phyloP scores from a whole-genome alignment of 2,797 vertebrate genomes.

The Threskiornis aethiopicus region DNA sequence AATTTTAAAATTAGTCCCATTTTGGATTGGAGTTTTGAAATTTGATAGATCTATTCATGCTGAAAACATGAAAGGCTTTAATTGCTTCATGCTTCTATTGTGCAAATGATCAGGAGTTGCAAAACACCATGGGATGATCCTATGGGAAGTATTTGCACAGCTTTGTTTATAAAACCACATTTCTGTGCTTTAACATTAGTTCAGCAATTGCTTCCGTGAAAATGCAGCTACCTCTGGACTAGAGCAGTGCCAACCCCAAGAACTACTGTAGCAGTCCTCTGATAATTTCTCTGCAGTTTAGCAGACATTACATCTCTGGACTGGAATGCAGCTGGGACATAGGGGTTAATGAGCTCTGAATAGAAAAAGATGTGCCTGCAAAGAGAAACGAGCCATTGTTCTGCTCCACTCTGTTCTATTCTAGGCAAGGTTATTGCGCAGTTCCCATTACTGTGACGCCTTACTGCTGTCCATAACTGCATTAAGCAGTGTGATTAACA shows the following conservation, averaged over 20 bases:
- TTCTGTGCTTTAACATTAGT: not conserved
- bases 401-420: not conserved
- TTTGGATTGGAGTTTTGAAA: constrained; percentile 17
- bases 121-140: not conserved
- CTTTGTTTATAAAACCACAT: not conserved
- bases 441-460: not conserved
- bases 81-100: constrained; percentile 6
- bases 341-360: constrained; percentile 15
- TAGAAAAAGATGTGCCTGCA: constrained; percentile 34
- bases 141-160: not conserved
- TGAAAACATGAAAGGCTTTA: constrained; percentile 11
- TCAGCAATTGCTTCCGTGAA: not conserved
- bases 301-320: not conserved
- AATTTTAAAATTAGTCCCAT: not conserved
- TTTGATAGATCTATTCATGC: constrained; percentile 14
- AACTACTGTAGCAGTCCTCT: not conserved
- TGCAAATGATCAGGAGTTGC: constrained; percentile 16
- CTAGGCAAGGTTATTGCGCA: not conserved
- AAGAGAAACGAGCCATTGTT: constrained; percentile 11
- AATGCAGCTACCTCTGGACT: not conserved
- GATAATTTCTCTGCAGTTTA: not conserved
- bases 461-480: not conserved
- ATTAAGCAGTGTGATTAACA: not conserved
- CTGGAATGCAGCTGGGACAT: not conserved
- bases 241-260: not conserved